Percentiles rank a stretch among this genome's conserved stretches.
phyloP scores from a whole-genome alignment of 2,888 invertebrate species.

The Torymus aiolomorphi region DNA sequence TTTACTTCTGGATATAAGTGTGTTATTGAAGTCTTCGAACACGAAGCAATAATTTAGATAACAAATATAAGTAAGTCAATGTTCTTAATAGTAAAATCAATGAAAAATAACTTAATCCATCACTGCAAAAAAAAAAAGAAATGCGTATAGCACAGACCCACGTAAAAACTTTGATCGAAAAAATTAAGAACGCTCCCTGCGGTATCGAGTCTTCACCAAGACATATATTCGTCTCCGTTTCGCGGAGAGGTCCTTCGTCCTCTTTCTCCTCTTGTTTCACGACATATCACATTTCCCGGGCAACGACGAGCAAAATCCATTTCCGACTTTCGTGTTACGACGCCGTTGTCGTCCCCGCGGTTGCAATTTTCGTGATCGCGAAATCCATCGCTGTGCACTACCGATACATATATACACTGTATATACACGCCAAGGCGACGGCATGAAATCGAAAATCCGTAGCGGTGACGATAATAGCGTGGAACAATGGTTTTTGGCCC shows the following conservation, averaged over 20 bases:
- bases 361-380: slow-evolving; percentile 48
- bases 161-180: slow-evolving; percentile 8
- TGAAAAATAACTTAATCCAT: neutral
- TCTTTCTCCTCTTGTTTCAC: neutral
- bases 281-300: slow-evolving; percentile 32
- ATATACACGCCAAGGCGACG: neutral
- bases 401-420: too few species aligned
- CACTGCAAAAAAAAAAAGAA: slow-evolving; percentile 3
- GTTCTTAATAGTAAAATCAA: too few species aligned
- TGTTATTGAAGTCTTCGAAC: too few species aligned
- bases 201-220: slow-evolving; percentile 19
- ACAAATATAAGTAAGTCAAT: too few species aligned
- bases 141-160: too few species aligned
- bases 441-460: slow-evolving; percentile 44
- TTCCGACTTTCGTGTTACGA: slow-evolving; percentile 40
- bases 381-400: slow-evolving; percentile 7
- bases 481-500: slow-evolving; percentile 24
- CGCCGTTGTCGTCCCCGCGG: slow-evolving; percentile 8
- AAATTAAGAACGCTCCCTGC: slow-evolving; percentile 24
- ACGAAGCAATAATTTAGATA: too few species aligned
- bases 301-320: slow-evolving; percentile 33
- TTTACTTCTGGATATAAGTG: too few species aligned
- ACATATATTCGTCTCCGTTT: slow-evolving; percentile 20
- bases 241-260: slow-evolving; percentile 7
- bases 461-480: slow-evolving; percentile 15